Evolutionary conservation across 2,113 vertebrate species (phyloP).

Genomic region (Centropus unirufus): DNA sequence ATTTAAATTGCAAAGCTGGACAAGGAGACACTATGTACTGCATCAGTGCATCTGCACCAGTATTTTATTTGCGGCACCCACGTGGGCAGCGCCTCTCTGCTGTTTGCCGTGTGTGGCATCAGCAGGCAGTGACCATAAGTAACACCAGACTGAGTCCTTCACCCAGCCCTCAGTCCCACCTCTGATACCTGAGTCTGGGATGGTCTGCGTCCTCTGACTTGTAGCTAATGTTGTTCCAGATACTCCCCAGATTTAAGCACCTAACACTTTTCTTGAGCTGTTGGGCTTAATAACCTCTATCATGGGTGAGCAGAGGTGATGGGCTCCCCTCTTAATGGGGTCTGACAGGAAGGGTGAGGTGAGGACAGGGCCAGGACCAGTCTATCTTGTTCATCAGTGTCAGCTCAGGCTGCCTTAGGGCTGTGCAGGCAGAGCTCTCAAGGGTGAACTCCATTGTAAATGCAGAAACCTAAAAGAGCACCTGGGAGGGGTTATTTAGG

Average conservation of each 20-base stretch:
- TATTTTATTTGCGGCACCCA: not conserved
- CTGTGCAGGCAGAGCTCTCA: not conserved
- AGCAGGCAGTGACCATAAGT: not conserved
- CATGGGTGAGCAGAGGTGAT: not conserved
- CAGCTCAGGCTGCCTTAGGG: not conserved
- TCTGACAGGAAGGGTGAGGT: not conserved
- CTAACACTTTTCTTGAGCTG: not conserved
- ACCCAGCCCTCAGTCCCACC: not conserved
- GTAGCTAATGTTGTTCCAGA: not conserved
- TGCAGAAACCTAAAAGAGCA: not conserved
- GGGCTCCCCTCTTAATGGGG: not conserved
- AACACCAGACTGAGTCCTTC: not conserved
- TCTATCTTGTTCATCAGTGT: not conserved
- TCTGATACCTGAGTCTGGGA: fast-evolving
- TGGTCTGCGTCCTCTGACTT: not conserved
- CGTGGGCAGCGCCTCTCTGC: fast-evolving
- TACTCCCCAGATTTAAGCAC: not conserved
- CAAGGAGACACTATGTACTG: fast-evolving
- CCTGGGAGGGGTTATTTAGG: fast-evolving
- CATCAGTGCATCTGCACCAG: not conserved
- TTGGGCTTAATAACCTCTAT: not conserved
- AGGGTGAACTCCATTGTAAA: not conserved
- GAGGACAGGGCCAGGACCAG: not conserved
- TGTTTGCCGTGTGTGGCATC: not conserved
- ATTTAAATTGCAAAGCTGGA: not conserved